Base-by-base conservation (phyloP, 2,113 vertebrate species). In the Syngnathus typhle region DNA sequence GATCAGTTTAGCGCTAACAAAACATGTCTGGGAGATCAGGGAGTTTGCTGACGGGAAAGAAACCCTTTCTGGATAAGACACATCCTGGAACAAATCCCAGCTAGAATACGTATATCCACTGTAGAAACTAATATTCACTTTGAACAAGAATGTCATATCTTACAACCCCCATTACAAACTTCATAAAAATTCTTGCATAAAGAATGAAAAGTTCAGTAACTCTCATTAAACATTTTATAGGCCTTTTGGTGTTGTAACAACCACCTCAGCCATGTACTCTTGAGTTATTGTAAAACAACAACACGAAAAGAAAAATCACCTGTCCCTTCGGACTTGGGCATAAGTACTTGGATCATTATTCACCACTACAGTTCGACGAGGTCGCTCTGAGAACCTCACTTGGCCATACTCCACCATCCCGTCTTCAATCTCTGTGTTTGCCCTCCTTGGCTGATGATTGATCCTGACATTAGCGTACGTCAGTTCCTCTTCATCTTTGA, bases 381-480 rank as follows among this genome's bases (percentile, higher is more conserved):
- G 41, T 21, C 21, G 74, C 37, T 59, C 1, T 21, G 70, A 66
- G 59, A 85, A 71, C 44, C 55, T 81, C 56, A 89, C 67, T 38
- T 88, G 67, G 6, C 76, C 81, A 5, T 90, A 90, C 60, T 83
- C 82, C 73, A 90, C 68, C 55, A 77, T 69, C 8, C 6, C 12
- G 9, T 73, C 60, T 1, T 1, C 13, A 8, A 12, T 65, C 7
- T 16, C 56, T 61, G 44, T 60, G 56, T 4, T 0, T 56, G 15
- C 56, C 58, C 8, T 51, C 41, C 7, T 18, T n/a, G 27, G 1
- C 39, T 16, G 68, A 38, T 67, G 69, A 6, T 43, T 2, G 0
- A 73, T 10, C 5, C 7, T 62, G 21, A 86, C 64, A 4, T 73
- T 73, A 1, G 80, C 68, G 2, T 88, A 87, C 38, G 73, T 77